A percentile compares a stretch with the other conserved stretches of the same genome.
Evolutionary conservation across 1,140 invertebrate species (phyloP).

Genomic region (Linepithema humile): DNA sequence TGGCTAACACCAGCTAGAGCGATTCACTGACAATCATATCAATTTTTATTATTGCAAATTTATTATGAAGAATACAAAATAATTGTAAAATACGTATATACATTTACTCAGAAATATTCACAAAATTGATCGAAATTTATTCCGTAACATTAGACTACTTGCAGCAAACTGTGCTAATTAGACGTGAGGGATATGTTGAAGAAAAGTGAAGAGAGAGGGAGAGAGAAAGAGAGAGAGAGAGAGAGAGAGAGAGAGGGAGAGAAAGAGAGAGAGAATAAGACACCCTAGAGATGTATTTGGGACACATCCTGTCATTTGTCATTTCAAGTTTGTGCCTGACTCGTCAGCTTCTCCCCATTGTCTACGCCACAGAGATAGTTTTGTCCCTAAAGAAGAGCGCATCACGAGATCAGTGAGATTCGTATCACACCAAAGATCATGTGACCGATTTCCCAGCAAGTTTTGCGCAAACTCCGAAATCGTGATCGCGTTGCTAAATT

Average conservation of each 20-base stretch:
- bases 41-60: neutral
- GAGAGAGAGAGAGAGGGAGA: conserved; percentile 46
- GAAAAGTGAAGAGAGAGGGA: neutral
- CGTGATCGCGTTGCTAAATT: neutral
- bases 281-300: conserved; percentile 56
- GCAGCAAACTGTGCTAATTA: neutral
- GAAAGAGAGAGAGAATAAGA: conserved; percentile 33
- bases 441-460: neutral
- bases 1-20: neutral
- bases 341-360: conserved; percentile 76
- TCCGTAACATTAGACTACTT: neutral
- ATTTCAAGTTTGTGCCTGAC: conserved; percentile 80
- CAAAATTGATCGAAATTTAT: neutral
- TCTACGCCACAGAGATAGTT: conserved; percentile 73
- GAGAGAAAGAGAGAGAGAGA: conserved; percentile 27
- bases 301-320: conserved; percentile 81
- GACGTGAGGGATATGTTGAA: neutral
- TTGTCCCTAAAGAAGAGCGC: conserved; percentile 65
- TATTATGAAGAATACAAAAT: too few species aligned
- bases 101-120: neutral
- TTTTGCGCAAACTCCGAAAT: neutral
- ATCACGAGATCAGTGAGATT: conserved; percentile 14
- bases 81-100: neutral
- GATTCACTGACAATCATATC: neutral
- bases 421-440: neutral